These are phyloP conservation scores for Oryctolagus cuniculus DNA, from an alignment of 2,113 vertebrate genomes.

Conservation along the genomic window DNA sequence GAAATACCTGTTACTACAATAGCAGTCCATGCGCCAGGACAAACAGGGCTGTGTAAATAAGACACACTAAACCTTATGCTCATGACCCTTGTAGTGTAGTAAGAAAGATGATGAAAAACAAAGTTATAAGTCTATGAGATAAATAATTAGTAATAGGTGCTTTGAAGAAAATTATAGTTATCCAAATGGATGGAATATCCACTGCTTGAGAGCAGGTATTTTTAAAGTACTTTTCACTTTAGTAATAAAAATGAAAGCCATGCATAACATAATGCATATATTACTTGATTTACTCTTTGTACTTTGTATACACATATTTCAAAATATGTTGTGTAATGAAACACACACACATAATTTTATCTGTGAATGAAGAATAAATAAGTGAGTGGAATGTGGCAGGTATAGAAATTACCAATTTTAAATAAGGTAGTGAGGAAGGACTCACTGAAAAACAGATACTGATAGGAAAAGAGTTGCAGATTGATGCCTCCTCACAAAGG, in stretches of 20 bases:
- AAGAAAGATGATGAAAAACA: background rate
- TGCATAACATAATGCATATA: no score
- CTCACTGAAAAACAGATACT: background rate
- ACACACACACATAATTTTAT: background rate
- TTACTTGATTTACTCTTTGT: background rate
- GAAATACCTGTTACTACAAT: background rate
- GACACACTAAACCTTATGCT: background rate
- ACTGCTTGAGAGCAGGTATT: background rate
- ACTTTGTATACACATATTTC: background rate
- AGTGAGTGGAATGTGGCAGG: background rate
- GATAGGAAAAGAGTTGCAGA: background rate
- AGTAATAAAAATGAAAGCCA: background rate
- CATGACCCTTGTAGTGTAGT: background rate
- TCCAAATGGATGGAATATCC: background rate
- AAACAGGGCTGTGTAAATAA: background rate
- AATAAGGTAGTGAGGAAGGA: background rate
- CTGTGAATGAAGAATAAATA: background rate
- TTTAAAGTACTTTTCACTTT: background rate
- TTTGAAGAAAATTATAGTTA: background rate
- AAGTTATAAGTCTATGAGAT: background rate
- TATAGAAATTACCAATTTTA: background rate
- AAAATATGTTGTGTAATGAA: background rate
- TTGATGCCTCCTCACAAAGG: no score
- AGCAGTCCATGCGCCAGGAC: accelerated
- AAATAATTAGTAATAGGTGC: background rate